A percentile compares a stretch with the other conserved stretches of the same genome.
Evolutionary conservation across 2,113 vertebrate genomes (phyloP).

Genomic region (Macroglossus sobrinus): DNA sequence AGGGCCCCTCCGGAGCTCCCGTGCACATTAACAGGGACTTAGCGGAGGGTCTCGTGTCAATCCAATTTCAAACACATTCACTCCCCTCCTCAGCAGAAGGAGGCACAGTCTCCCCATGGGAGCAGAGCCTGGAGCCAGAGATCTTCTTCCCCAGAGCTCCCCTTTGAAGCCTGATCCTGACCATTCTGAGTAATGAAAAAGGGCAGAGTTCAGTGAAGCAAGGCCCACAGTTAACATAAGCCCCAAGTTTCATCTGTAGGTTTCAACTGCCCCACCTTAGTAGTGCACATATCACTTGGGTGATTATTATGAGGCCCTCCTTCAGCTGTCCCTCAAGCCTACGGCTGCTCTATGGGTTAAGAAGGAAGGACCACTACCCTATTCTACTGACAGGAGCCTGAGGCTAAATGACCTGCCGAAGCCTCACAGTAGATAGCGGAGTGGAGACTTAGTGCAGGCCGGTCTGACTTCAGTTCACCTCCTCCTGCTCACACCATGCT

Average conservation of each 20-base stretch:
- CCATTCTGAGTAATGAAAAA: neutral
- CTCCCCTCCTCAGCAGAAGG: neutral
- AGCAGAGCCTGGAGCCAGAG: neutral
- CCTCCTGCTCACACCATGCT: no score
- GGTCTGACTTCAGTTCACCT: neutral
- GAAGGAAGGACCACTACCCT: no score
- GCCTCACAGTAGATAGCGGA: neutral
- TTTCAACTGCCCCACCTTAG: neutral
- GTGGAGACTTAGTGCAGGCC: neutral
- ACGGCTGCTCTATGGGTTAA: rapidly evolving
- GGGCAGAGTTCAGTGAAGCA: neutral
- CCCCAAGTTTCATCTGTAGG: rapidly evolving
- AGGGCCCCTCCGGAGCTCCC: neutral
- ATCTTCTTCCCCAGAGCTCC: neutral
- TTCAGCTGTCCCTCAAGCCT: neutral
- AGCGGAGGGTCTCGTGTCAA: neutral
- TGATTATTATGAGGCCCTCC: no score
- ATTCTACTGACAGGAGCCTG: neutral
- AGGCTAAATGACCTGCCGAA: neutral
- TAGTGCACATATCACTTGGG: no score
- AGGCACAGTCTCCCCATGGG: neutral
- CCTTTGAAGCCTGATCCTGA: neutral
- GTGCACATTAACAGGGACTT: rapidly evolving
- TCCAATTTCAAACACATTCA: neutral
- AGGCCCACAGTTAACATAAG: neutral